Evolutionary conservation across 2,888 invertebrate species (phyloP), one percentile per base, ranked within the genome.

Genomic region (Caenorhabditis angaria): DNA sequence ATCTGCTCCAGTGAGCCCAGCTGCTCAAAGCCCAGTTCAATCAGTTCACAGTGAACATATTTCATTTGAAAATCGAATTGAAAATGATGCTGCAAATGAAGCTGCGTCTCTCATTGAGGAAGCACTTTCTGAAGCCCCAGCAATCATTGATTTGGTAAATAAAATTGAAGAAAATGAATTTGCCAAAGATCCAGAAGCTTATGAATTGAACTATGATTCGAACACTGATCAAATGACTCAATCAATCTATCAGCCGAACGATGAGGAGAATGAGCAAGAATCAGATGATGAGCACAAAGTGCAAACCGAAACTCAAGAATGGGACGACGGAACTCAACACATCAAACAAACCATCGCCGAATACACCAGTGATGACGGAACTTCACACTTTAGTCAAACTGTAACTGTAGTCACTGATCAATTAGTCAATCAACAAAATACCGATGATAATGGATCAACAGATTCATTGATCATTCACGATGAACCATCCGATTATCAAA

Each of bases 391-490:
- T 6, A 50, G 56, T 25, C 48, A 67, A 20, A 61, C 56, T 0
- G 61, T 66, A 5, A 66, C 66, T 4, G 57, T 54, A 29, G n/a
- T 61, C 27, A 54, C 54, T n/a, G 54, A 41, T 41, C 41, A 41
- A 41, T 18, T 18, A 12, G 10, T 61, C 1, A 61, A 61, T 27
- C 3, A 25, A 18, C 27, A 24, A 24, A n/a, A n/a, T n/a, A n/a
- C n/a, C n/a, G n/a, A n/a, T 25, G 58, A 41, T 35, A 76, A 74
- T 50, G 70, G 68, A 32, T 71, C 69, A 32, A 74, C 76, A 0
- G 76, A 78, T 28, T 74, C 74, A 8, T 48, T 78, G 51, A 61
- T 72, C 22, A 74, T 76, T 56, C 76, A 78, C 22, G 70, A 72
- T 12, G 56, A 58, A 3, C 24, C 29, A 22, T 14, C 53, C 24